A percentile compares a stretch with the other conserved stretches of the same genome.
These are phyloP conservation scores for Saturnia japonica DNA, from an alignment of 2,888 invertebrate genomes.

Conservation along the genomic window DNA sequence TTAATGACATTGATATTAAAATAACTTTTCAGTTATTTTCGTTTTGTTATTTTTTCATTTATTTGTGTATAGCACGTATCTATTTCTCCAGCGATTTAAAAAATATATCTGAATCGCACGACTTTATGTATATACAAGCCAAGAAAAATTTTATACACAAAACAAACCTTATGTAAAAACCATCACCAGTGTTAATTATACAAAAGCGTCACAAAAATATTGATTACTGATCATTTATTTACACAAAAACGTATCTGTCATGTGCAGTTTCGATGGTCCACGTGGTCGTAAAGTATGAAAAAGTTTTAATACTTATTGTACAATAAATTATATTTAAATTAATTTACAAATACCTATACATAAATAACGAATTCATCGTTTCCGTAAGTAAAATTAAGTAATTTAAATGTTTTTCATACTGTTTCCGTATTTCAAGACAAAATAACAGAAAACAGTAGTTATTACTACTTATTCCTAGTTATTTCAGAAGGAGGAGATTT, in stretches of 20 bases:
- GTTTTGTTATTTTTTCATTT: neutral
- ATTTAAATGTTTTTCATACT: neutral
- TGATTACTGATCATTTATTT: slow-evolving; percentile 30
- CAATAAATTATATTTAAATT: neutral
- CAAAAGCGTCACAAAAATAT: slow-evolving; percentile 43
- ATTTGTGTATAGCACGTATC: slow-evolving; percentile 19
- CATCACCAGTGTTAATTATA: slow-evolving; percentile 70
- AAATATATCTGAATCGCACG: slow-evolving; percentile 33
- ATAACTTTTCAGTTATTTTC: slow-evolving; percentile 30
- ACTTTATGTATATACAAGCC: slow-evolving; percentile 63
- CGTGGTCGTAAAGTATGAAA: slow-evolving; percentile 45
- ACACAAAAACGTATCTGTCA: slow-evolving; percentile 52
- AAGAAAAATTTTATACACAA: slow-evolving; percentile 36
- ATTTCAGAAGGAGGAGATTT: neutral
- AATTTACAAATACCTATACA: neutral
- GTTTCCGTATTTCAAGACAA: neutral
- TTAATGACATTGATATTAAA: slow-evolving; percentile 60
- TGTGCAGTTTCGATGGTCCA: slow-evolving; percentile 78
- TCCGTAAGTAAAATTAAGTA: neutral
- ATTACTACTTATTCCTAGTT: neutral
- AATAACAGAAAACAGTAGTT: neutral
- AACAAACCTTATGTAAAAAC: slow-evolving; percentile 54
- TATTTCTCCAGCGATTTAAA: slow-evolving; percentile 19
- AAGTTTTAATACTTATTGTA: neutral
- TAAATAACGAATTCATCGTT: neutral